Percentiles rank a stretch among this genome's conserved stretches.
Conservation (phyloP, 2,888 invertebrate species). For the Lasioglossum malachurum region DNA sequence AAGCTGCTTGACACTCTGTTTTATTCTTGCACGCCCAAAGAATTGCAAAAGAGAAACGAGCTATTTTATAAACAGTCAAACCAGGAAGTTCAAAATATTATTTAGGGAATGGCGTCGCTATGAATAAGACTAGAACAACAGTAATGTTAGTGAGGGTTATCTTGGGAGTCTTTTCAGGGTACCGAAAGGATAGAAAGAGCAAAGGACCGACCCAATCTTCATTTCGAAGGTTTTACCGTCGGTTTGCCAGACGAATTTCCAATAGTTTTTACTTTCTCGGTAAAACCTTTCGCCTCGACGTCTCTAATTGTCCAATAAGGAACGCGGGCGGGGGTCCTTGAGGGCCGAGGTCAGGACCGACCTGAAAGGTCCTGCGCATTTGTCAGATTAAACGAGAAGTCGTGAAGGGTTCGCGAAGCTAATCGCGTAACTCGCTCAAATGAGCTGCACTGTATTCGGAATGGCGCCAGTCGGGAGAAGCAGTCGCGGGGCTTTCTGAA, state of each 20-base stretch:
- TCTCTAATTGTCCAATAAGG: slow-evolving; percentile 46
- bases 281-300: neutral
- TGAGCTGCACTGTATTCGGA: slow-evolving; percentile 47
- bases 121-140: neutral
- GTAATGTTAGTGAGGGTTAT: neutral
- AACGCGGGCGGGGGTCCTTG: slow-evolving; percentile 18
- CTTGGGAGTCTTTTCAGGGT: neutral
- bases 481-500: slow-evolving; percentile 71
- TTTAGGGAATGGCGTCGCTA: neutral
- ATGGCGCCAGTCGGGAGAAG: slow-evolving; percentile 20
- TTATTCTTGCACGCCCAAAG: neutral
- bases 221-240: slow-evolving; percentile 10
- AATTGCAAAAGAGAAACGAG: neutral
- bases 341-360: slow-evolving; percentile 10
- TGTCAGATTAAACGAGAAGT: slow-evolving; percentile 53
- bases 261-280: neutral
- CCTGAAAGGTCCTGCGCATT: slow-evolving; percentile 37
- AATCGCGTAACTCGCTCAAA: slow-evolving; percentile 69
- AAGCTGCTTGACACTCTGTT: no score
- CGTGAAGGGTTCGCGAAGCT: slow-evolving; percentile 51
- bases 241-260: slow-evolving; percentile 1
- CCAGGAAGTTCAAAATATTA: neutral
- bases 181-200: neutral
- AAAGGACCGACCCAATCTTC: neutral
- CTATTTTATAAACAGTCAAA: neutral